phyloP scores from a whole-genome alignment of 2,113 vertebrate genomes.

The Scomber scombrus region DNA sequence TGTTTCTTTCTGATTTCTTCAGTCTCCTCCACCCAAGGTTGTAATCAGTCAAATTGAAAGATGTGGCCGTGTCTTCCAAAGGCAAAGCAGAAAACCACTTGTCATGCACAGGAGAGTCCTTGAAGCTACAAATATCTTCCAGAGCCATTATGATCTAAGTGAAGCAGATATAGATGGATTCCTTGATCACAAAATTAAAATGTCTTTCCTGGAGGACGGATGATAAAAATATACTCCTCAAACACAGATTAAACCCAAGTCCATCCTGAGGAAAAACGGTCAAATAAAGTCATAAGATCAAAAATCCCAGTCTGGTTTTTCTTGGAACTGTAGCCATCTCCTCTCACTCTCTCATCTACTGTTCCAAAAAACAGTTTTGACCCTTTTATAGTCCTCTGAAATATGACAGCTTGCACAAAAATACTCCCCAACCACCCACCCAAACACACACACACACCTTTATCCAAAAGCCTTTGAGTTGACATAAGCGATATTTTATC shows the following conservation, averaged over 20 bases:
- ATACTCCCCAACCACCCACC: too few relatives aligned
- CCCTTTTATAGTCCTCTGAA: conserved; percentile 63
- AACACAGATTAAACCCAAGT: conserved; percentile 18
- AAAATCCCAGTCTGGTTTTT: conserved; percentile 2
- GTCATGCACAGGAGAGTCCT: conserved; percentile 2
- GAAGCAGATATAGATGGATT: conserved; percentile 21
- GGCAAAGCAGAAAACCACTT: conserved; percentile 46
- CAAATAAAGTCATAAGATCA: not conserved
- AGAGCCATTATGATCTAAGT: conserved; percentile 82
- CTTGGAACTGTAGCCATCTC: not conserved
- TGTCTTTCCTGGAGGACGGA: not conserved
- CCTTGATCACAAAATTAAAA: conserved; percentile 14
- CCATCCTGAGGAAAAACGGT: conserved; percentile 20
- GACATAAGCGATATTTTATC: conserved; percentile 66
- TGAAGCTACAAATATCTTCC: conserved; percentile 85
- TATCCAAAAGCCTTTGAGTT: conserved; percentile 17
- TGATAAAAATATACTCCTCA: conserved; percentile 3
- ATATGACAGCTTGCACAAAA: conserved; percentile 44
- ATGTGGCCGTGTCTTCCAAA: conserved; percentile 40
- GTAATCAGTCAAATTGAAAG: conserved; percentile 1
- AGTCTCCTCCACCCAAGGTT: conserved; percentile 13
- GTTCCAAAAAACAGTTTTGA: not conserved
- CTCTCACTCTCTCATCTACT: not conserved
- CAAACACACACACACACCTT: conserved; percentile 4
- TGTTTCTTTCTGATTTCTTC: conserved; percentile 13